Evolutionary conservation across 2,113 vertebrate genomes (phyloP).

Genomic region (Pedetes capensis): DNA sequence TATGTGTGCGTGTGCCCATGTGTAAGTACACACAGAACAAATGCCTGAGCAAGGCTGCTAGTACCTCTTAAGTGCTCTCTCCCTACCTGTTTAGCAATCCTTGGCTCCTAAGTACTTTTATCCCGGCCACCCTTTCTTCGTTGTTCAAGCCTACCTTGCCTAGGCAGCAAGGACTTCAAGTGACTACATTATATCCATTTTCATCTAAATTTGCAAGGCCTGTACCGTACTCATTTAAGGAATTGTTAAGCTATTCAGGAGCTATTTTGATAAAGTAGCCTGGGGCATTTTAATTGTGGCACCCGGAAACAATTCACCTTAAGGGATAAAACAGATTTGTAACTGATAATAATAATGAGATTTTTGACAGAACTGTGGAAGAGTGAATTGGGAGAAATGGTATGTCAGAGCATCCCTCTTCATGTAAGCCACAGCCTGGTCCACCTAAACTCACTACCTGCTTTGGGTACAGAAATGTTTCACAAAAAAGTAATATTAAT

Average conservation of each 20-base stretch:
- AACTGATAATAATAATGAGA: neutral
- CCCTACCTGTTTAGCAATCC: neutral
- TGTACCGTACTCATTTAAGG: neutral
- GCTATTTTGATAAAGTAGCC: constrained; percentile 18
- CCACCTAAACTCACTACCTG: neutral
- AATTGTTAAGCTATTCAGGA: neutral
- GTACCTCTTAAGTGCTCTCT: neutral
- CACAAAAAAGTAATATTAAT: neutral
- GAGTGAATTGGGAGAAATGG: neutral
- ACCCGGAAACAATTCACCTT: neutral
- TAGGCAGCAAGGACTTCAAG: neutral
- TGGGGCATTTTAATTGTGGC: neutral
- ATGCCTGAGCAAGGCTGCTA: neutral
- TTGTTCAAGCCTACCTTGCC: neutral
- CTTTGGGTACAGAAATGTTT: neutral
- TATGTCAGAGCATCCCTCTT: neutral
- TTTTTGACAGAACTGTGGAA: neutral
- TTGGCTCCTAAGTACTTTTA: neutral
- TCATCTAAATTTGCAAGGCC: neutral
- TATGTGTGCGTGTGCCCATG: neutral
- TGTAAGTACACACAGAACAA: neutral
- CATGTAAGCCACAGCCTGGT: neutral
- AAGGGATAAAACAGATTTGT: neutral
- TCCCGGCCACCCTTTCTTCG: neutral
- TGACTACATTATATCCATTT: constrained; percentile 20